phyloP scores from a whole-genome alignment of 1,140 invertebrate species.

The Dendroctonus ponderosae region DNA sequence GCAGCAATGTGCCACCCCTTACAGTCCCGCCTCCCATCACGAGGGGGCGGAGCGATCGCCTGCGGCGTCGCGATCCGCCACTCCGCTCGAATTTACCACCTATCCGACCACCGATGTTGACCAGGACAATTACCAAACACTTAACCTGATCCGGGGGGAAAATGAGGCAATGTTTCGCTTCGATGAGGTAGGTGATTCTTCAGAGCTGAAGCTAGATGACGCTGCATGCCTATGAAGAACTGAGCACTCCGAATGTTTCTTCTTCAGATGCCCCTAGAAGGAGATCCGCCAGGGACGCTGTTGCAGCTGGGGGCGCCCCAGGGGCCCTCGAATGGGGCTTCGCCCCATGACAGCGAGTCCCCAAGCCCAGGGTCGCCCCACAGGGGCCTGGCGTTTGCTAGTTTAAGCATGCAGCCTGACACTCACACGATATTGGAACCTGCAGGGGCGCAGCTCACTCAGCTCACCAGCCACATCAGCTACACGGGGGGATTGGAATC shows the following conservation, averaged over 20 bases:
- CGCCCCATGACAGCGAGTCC: conserved; percentile 42
- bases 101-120: conserved; percentile 38
- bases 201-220: neutral
- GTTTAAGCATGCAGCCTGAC: neutral
- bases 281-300: conserved; percentile 37
- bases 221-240: neutral
- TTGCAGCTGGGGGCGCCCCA: conserved; percentile 39
- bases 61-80: conserved; percentile 44
- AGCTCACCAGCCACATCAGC: conserved; percentile 48
- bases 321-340: conserved; percentile 36
- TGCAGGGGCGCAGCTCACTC: conserved; percentile 42
- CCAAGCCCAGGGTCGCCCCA: conserved; percentile 43
- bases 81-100: conserved; percentile 45
- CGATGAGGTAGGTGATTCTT: conserved; percentile 42
- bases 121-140: conserved; percentile 36
- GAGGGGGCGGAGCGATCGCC: conserved; percentile 48
- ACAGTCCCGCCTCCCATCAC: conserved; percentile 48
- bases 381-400: conserved; percentile 30
- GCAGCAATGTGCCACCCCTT: conserved; percentile 26
- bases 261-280: conserved; percentile 41
- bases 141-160: conserved; percentile 38
- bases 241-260: neutral
- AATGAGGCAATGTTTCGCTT: conserved; percentile 40
- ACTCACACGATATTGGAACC: conserved; percentile 35
- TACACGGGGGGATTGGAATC: conserved; percentile 38